Evolutionary conservation across 2,888 invertebrate genomes (phyloP), one percentile per base, ranked within the genome.

Genomic region (Sarcophaga carnaria): DNA sequence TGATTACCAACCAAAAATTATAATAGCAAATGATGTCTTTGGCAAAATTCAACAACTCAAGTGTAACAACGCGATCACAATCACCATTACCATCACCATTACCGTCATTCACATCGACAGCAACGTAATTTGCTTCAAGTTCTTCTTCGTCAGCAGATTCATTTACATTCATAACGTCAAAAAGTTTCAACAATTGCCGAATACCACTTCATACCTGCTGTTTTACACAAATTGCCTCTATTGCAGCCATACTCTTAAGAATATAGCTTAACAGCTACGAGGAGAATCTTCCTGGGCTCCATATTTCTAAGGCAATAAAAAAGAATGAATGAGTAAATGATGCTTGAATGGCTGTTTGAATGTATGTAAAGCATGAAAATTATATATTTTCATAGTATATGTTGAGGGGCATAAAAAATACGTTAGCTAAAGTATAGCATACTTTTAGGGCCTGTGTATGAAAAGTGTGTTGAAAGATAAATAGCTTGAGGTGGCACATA

Each of bases 401-500:
- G 20, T 71, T 11, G 17, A 45, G 64, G 79, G 70, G 45, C 45
- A 27, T 60, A 69, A 69, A 69, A 82, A 64, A 69, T 63, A 85
- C 66, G 75, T 63, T 71, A 75, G 70, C 59, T 59, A 83, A 80
- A 63, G 25, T 83, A 74, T 72, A 80, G 83, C 66, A 78, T 77
- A 74, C 80, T 80, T 78, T 75, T 45, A 74, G 83, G 75, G 75
- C 0, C 8, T 37, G 3, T 37, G 8, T 27, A 22, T 22, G 22
- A 49, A 75, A 49, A 62, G 83, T 74, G 86, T 80, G 80, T 86
- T 78, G 78, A 79, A 81, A 81, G 83, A 86, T 86, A 86, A 86
- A 86, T 70, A 81, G 86, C 86, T 83, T 75, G 59, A 75, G 78
- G 86, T 47, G 17, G 37, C 10, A 37, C 37, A 37, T 37, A 37